phyloP scores from a whole-genome alignment of 64 coral and sea anemone genomes.

The Porites lutea region DNA sequence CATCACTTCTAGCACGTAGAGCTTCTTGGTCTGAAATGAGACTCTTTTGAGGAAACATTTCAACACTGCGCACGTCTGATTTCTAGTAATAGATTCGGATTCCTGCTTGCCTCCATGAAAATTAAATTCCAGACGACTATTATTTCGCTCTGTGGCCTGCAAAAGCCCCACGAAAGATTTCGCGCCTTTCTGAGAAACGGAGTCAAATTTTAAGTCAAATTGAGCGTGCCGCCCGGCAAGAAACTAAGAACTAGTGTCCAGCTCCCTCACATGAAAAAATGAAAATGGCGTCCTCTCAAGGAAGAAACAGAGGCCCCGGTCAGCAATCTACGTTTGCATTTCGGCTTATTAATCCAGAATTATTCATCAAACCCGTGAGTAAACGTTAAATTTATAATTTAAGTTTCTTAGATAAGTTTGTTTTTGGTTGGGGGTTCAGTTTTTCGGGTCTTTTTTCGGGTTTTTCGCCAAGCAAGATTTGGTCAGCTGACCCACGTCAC shows the following conservation, averaged over 20 bases:
- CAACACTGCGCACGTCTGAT: background rate
- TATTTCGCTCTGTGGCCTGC: background rate
- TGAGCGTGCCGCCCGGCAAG: background rate
- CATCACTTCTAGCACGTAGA: background rate
- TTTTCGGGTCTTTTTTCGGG: background rate
- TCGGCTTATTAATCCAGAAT: conserved; percentile 85
- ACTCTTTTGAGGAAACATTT: background rate
- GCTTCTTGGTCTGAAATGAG: background rate
- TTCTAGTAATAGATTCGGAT: background rate
- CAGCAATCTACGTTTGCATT: conserved; percentile 79
- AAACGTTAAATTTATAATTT: background rate
- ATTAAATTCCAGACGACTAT: background rate
- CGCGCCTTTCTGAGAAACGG: background rate
- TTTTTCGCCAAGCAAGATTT: no score
- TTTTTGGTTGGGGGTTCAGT: no score
- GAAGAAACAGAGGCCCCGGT: conserved; percentile 15
- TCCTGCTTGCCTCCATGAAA: background rate
- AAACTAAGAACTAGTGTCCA: background rate
- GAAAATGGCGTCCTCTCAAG: conserved; percentile 66
- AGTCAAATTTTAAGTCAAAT: background rate
- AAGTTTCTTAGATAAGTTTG: background rate
- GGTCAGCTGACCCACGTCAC: no score
- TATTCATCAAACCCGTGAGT: conserved; percentile 94
- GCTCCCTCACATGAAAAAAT: background rate
- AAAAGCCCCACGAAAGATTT: background rate